Conservation (phyloP, 2,113 vertebrate species). For the Sisor rabdophorus region DNA sequence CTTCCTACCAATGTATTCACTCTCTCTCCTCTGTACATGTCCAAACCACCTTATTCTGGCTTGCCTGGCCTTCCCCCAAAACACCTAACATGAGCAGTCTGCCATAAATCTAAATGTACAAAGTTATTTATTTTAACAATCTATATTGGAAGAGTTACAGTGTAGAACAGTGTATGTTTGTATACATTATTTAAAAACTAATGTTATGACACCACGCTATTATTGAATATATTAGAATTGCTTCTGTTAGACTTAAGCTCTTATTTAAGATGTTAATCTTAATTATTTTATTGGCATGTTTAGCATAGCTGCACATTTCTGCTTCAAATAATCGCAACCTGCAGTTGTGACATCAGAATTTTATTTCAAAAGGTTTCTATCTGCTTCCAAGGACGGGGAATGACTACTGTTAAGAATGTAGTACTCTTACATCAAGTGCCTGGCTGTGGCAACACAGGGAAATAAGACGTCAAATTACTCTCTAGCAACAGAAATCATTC, state of each 20-base stretch:
- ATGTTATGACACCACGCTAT: not conserved
- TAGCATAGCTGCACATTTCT: conserved; percentile 25
- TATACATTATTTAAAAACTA: not conserved
- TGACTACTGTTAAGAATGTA: conserved; percentile 49
- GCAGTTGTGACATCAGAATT: conserved; percentile 25
- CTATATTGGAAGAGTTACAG: no score
- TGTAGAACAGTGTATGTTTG: no score
- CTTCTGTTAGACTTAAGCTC: conserved; percentile 1
- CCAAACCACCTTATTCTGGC: no score
- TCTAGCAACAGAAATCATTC: conserved; percentile 44
- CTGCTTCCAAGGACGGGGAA: conserved; percentile 4
- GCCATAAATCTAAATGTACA: no score
- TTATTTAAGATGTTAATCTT: conserved; percentile 52
- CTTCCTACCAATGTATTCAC: no score
- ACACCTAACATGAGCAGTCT: no score
- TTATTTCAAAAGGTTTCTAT: conserved; percentile 31
- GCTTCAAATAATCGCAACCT: conserved; percentile 22
- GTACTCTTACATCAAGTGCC: conserved; percentile 40
- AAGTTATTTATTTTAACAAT: no score
- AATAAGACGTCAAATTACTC: conserved; percentile 32
- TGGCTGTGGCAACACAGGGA: conserved; percentile 32
- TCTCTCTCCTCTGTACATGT: no score
- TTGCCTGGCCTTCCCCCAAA: no score
- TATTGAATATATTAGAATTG: not conserved
- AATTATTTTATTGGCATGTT: conserved; percentile 23